phyloP scores from a whole-genome alignment of 2,888 invertebrate genomes.

The Hydrotaea diabolus region DNA sequence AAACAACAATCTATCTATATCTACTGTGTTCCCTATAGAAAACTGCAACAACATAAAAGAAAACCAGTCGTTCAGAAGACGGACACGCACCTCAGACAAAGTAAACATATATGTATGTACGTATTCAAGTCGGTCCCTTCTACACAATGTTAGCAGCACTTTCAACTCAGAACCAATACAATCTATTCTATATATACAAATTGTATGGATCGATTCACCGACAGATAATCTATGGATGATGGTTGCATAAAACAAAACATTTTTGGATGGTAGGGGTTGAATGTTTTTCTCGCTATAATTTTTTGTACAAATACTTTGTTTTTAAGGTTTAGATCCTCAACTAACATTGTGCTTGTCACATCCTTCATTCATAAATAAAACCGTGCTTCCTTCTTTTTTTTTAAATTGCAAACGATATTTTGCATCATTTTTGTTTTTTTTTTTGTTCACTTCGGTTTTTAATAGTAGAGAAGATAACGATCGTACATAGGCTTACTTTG shows the following conservation, averaged over 20 bases:
- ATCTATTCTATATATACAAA: slow-evolving; percentile 68
- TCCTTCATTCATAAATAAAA: slow-evolving; percentile 15
- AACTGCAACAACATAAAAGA: slow-evolving; percentile 39
- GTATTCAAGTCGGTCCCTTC: not conserved
- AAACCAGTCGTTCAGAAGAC: not conserved
- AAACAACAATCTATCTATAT: slow-evolving; percentile 36
- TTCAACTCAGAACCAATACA: slow-evolving; percentile 53
- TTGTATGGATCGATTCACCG: slow-evolving; percentile 45
- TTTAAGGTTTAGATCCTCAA: slow-evolving; percentile 10
- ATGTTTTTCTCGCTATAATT: slow-evolving; percentile 40
- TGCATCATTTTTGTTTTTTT: not conserved
- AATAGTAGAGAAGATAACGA: slow-evolving; percentile 12
- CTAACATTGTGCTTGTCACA: slow-evolving; percentile 18
- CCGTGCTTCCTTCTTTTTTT: not conserved
- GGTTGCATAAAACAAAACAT: slow-evolving; percentile 47
- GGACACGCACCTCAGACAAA: not conserved
- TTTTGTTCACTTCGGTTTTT: not conserved
- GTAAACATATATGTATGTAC: not conserved
- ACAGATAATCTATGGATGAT: slow-evolving; percentile 19
- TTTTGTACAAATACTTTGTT: slow-evolving; percentile 49
- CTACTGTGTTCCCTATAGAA: slow-evolving; percentile 34
- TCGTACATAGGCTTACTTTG: slow-evolving; percentile 32
- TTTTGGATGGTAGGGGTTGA: not conserved
- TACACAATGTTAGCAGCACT: slow-evolving; percentile 19
- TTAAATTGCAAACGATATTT: not conserved